A percentile compares a stretch with the other conserved stretches of the same genome.
phyloP scores from a whole-genome alignment of 1,140 invertebrate species.

The Lepidurus couesii region DNA sequence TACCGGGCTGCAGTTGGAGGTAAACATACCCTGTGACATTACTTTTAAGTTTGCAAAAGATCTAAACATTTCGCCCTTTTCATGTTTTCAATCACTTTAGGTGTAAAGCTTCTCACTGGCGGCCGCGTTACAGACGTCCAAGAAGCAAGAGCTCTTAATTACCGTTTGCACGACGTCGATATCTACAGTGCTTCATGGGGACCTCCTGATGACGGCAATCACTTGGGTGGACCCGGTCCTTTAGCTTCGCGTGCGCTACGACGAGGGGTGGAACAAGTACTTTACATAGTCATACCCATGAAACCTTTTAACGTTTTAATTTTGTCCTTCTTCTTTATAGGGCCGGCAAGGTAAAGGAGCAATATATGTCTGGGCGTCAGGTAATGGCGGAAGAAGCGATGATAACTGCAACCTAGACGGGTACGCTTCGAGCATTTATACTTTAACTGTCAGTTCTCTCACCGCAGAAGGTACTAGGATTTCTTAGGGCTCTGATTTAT shows the following conservation, averaged over 20 bases:
- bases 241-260: conserved; percentile 42
- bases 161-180: conserved; percentile 41
- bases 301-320: not conserved
- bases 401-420: conserved; percentile 92
- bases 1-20: conserved; percentile 42
- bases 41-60: too few relatives aligned
- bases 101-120: conserved; percentile 45
- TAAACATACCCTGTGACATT: conserved; percentile 23
- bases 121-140: conserved; percentile 45
- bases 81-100: conserved; percentile 37
- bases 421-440: conserved; percentile 78
- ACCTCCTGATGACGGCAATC: conserved; percentile 41
- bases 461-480: conserved; percentile 23
- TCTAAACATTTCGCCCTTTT: too few relatives aligned
- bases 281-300: not conserved
- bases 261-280: conserved; percentile 43
- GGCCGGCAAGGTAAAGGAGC: conserved; percentile 73
- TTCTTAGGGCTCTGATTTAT: too few relatives aligned
- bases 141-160: conserved; percentile 39
- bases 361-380: conserved; percentile 89
- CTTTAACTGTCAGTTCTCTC: conserved; percentile 66
- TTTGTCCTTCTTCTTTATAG: conserved; percentile 45
- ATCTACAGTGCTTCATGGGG: conserved; percentile 50
- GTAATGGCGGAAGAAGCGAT: conserved; percentile 74
- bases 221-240: conserved; percentile 44